Percentiles rank a stretch among this genome's conserved stretches.
Evolutionary conservation across 2,888 invertebrate species (phyloP).

Genomic region (Amorpha juglandis): DNA sequence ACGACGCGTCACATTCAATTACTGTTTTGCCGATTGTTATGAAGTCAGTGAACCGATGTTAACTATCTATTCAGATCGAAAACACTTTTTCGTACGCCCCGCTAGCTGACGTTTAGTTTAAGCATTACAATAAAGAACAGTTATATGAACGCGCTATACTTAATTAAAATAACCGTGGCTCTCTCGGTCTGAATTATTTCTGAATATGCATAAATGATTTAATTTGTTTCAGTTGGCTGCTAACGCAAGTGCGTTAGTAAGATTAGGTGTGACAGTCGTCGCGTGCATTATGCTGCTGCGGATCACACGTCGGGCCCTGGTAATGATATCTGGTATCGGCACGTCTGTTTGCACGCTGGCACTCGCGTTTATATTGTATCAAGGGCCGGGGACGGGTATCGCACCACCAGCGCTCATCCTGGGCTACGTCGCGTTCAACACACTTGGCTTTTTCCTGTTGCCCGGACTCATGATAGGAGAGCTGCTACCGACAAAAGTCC

Average conservation of each 20-base stretch:
- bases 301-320: slow-evolving; percentile 87
- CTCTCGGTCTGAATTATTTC: not conserved
- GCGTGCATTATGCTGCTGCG: slow-evolving; percentile 87
- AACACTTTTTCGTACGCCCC: not conserved
- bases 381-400: slow-evolving; percentile 57
- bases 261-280: slow-evolving; percentile 86
- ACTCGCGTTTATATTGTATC: slow-evolving; percentile 71
- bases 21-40: not conserved
- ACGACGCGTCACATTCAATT: not conserved
- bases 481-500: slow-evolving; percentile 88
- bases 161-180: not conserved
- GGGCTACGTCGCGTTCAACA: slow-evolving; percentile 89
- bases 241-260: slow-evolving; percentile 87
- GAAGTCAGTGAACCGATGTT: slow-evolving; percentile 1
- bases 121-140: not conserved
- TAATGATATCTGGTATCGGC: slow-evolving; percentile 87
- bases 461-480: slow-evolving; percentile 91
- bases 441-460: slow-evolving; percentile 88
- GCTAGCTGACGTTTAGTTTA: not conserved
- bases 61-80: not conserved
- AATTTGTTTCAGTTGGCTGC: slow-evolving; percentile 80
- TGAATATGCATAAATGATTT: slow-evolving; percentile 23
- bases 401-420: slow-evolving; percentile 76
- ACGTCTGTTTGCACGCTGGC: slow-evolving; percentile 86
- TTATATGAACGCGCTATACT: not conserved